These are phyloP conservation scores for Catamblyrhynchus diadema DNA, from an alignment of 2,797 vertebrate species.

Conservation along the genomic window DNA sequence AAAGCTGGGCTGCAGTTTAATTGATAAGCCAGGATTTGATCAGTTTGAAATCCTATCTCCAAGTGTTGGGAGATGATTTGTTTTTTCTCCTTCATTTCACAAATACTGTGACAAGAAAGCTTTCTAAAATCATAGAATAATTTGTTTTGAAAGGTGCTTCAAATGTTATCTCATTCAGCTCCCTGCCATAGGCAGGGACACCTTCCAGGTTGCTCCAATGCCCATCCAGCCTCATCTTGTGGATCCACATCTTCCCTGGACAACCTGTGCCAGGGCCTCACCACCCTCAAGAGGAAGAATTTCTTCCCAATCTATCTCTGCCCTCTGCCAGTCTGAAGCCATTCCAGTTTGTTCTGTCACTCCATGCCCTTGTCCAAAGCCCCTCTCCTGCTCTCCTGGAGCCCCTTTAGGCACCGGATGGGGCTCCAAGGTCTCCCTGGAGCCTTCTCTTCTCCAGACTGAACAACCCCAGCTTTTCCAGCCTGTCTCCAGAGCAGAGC, in stretches of 20 bases:
- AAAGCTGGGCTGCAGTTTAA: background rate
- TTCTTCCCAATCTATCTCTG: background rate
- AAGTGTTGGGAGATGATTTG: fast-evolving
- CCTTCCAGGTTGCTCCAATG: background rate
- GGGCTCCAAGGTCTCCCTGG: background rate
- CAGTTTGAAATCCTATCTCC: background rate
- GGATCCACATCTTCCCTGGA: background rate
- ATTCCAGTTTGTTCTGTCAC: background rate
- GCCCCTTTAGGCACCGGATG: too few relatives aligned
- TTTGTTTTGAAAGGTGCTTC: background rate
- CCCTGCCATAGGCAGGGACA: background rate
- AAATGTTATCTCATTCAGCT: background rate
- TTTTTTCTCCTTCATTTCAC: background rate
- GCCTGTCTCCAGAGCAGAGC: background rate
- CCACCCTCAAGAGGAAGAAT: background rate
- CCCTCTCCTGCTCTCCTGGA: background rate
- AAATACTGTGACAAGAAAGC: background rate
- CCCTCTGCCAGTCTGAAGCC: background rate
- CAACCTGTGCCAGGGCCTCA: background rate
- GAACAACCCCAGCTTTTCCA: background rate
- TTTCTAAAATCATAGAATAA: background rate
- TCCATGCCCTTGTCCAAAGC: background rate
- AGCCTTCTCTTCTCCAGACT: background rate
- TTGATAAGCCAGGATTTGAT: background rate
- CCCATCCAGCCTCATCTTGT: background rate